phyloP scores from a whole-genome alignment of 2,797 vertebrate genomes.

The Leucoraja ocellata region DNA sequence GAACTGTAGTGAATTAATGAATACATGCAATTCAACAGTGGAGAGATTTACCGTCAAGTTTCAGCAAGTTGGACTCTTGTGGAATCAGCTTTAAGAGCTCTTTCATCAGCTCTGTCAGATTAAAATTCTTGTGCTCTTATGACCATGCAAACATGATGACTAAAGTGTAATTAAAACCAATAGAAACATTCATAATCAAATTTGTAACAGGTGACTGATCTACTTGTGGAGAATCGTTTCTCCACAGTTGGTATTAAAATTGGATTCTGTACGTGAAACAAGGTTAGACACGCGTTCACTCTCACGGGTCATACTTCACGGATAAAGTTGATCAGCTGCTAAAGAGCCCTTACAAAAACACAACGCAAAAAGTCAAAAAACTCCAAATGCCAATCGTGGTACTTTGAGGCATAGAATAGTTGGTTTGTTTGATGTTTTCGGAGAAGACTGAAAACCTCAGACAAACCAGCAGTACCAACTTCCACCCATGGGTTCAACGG shows the following conservation, averaged over 20 bases:
- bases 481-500: not conserved
- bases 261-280: not conserved
- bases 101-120: not conserved
- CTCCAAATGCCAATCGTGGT: not conserved
- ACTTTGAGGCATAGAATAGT: too few relatives aligned
- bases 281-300: not conserved
- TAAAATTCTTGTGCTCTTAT: not conserved
- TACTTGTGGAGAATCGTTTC: not conserved
- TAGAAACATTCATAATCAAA: not conserved
- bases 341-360: not conserved
- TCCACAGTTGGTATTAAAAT: not conserved
- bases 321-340: not conserved
- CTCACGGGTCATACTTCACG: not conserved
- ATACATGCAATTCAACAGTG: not conserved
- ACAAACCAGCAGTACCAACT: not conserved
- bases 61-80: not conserved
- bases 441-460: not conserved
- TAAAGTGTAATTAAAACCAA: not conserved
- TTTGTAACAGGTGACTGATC: not conserved
- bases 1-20: slow-evolving; percentile 9
- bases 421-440: too few relatives aligned
- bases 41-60: not conserved
- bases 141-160: not conserved
- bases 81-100: not conserved
- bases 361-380: not conserved